Evolutionary conservation across 1,140 invertebrate species (phyloP).

Genomic region (Nephotettix cincticeps): DNA sequence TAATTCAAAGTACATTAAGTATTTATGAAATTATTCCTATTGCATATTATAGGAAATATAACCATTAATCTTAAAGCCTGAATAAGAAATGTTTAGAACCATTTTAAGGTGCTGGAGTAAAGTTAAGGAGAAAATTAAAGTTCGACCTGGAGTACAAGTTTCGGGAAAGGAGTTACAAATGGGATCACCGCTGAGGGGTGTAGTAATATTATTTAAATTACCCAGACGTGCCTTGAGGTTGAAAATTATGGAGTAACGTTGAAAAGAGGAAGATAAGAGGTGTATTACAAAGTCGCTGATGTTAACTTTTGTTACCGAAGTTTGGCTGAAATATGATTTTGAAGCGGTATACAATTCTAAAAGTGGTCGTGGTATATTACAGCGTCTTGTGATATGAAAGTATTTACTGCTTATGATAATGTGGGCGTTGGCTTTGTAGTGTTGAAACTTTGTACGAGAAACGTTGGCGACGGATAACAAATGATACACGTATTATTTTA

Average conservation of each 20-base stretch:
- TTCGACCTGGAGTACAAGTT: not conserved
- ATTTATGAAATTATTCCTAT: too few species aligned
- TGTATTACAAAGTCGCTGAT: constrained; percentile 1
- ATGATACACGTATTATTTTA: too few species aligned
- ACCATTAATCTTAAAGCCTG: too few species aligned
- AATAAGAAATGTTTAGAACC: too few species aligned
- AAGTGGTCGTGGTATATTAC: not conserved
- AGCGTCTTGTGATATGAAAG: not conserved
- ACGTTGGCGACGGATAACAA: too few species aligned
- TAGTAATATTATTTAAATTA: not conserved
- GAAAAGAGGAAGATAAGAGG: not conserved
- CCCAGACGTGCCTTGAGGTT: not conserved
- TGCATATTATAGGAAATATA: too few species aligned
- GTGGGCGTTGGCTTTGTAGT: not conserved
- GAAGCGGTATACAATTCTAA: not conserved
- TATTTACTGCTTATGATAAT: not conserved
- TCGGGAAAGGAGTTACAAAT: not conserved
- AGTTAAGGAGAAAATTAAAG: not conserved
- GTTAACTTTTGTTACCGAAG: constrained; percentile 5
- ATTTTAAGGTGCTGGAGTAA: too few species aligned
- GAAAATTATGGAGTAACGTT: not conserved
- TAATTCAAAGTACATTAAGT: too few species aligned
- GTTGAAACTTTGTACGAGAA: too few species aligned
- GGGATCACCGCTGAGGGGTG: not conserved
- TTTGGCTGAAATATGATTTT: constrained; percentile 9